These are phyloP conservation scores for Elephas maximus DNA, from an alignment of 2,113 vertebrate genomes.

Conservation along the genomic window DNA sequence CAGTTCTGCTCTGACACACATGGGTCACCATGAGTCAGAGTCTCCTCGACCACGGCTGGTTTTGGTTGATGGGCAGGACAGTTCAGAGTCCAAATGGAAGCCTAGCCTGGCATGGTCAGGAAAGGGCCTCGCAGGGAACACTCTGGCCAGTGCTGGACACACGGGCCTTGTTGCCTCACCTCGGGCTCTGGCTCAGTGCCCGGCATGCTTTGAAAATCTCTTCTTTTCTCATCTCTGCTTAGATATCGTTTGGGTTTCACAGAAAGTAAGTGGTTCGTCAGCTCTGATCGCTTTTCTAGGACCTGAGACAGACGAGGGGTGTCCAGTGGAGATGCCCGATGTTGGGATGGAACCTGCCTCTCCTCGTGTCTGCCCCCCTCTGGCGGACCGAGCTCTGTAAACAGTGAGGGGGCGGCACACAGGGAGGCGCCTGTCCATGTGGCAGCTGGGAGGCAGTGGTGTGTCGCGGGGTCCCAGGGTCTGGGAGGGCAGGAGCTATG, in stretches of 20 bases:
- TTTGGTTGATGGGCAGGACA: not conserved
- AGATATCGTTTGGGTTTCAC: slow-evolving; percentile 80
- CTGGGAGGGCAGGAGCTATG: not conserved
- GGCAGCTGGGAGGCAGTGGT: too few species aligned
- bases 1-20: too few species aligned
- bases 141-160: slow-evolving; percentile 31
- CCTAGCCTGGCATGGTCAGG: not conserved
- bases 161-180: slow-evolving; percentile 62
- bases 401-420: accelerated
- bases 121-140: not conserved
- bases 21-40: too few species aligned
- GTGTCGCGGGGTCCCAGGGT: slow-evolving; percentile 26
- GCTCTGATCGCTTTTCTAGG: slow-evolving; percentile 79
- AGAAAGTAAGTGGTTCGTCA: slow-evolving; percentile 75
- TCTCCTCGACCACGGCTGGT: too few species aligned
- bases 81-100: not conserved
- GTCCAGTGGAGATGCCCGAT: slow-evolving; percentile 50
- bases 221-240: slow-evolving; percentile 67
- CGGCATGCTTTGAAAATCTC: slow-evolving; percentile 75
- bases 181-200: slow-evolving; percentile 61
- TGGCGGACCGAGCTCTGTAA: slow-evolving; percentile 54
- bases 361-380: not conserved
- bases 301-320: not conserved
- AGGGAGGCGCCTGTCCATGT: too few species aligned
- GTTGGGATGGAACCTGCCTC: slow-evolving; percentile 63